Base-by-base conservation (phyloP, 1,140 invertebrate species). In the Vanessa tameamea region DNA sequence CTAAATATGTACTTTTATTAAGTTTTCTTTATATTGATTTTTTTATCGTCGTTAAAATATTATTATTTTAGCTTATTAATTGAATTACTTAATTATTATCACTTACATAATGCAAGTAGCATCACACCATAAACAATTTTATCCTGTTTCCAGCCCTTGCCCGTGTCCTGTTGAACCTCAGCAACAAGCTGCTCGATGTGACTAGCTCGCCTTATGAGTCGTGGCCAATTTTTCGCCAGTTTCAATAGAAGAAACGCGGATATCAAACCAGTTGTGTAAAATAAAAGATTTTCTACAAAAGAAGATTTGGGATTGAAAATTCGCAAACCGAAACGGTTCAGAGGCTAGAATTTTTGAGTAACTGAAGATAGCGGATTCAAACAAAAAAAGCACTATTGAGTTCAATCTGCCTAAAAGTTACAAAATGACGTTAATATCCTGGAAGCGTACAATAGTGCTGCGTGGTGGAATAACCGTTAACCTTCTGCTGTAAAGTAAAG, bases 191-290 rank as follows among this genome's bases (percentile, higher is more conserved):
- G 20, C 55, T 78, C 77, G 7, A 59, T 12, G 23, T 31, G 12
- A 26, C 20, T 26, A 26, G 68, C 73, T 47, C 14, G 47, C 14
- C 47, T 57, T 8, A 78, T 26, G 3, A 78, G 16, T 7, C 14
- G 63, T 3, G 71, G 68, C 77, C 73, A 78, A 12, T 69, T 55
- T 12, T 16, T 50, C 3, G 77, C 73, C n/a, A 78, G 51, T 57
- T 68, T 66, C n/a, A 63, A 6, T 11, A 78, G 16, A 4, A 70
- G 61, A 47, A 70, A 6, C 13, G 47, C 61, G 1, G 73, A 69
- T 5, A 64, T 13, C 0, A 73, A 16, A 6, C 57, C 55, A 2
- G 71, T 76, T 0, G 53, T n/a, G 55, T 78, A 76, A 63, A 78
- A 78, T 11, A 69, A 8, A 23, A 76, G 43, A 16, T 59, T 65